Conservation (phyloP, 2,888 invertebrate species). For the Rhynchonema sp. region DNA sequence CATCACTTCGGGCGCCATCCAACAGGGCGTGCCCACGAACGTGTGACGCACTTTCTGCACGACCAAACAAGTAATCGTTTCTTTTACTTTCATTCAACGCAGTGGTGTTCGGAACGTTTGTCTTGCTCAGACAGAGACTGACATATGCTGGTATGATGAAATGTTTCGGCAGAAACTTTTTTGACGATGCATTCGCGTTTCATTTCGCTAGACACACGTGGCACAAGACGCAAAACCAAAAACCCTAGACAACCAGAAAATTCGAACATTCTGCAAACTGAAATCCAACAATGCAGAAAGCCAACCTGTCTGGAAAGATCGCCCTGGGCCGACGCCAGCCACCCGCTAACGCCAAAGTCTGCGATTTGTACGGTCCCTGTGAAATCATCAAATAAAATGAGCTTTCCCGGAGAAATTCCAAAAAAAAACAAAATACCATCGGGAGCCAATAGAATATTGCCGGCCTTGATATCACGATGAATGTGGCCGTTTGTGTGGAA, state of each 20-base stretch:
- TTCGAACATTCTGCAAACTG: not conserved
- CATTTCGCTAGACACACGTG: no score
- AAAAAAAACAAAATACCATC: constrained; percentile 41
- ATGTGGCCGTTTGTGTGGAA: constrained; percentile 91
- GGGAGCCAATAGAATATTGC: constrained; percentile 84
- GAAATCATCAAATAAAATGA: not conserved
- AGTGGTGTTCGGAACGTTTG: not conserved
- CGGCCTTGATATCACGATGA: constrained; percentile 65
- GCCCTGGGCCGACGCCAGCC: constrained; percentile 68
- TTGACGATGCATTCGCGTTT: no score
- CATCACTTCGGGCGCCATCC: constrained; percentile 99
- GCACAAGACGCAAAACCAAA: no score
- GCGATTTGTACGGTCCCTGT: constrained; percentile 73
- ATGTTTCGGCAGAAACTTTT: no score
- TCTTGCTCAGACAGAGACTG: no score
- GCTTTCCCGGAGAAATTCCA: not conserved
- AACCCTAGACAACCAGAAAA: no score
- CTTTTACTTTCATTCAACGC: no score
- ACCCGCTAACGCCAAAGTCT: constrained; percentile 94
- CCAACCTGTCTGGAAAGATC: constrained; percentile 61
- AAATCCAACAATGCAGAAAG: not conserved
- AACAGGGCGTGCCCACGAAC: constrained; percentile 95
- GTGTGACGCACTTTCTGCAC: constrained; percentile 66
- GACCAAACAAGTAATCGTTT: not conserved
- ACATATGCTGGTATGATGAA: not conserved